phyloP scores from a whole-genome alignment of 1,140 invertebrate genomes.

The Dendroctonus valens region DNA sequence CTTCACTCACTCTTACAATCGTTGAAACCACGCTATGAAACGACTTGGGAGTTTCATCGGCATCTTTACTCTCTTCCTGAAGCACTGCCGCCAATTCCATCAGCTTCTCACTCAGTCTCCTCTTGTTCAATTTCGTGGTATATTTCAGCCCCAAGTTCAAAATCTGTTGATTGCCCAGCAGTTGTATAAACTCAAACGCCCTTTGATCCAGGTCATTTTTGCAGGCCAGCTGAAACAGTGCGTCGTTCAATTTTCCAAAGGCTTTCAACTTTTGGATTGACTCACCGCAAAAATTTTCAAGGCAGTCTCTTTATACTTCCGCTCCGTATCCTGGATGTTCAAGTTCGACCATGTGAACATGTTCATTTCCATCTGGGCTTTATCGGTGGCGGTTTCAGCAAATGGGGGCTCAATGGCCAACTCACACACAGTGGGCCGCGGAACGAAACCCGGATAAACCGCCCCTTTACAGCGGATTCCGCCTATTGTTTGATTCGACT shows the following conservation, averaged over 20 bases:
- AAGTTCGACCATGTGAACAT: conserved; percentile 64
- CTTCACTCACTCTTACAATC: not conserved
- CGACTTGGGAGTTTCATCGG: conserved; percentile 4
- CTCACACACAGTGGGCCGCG: conserved; percentile 77
- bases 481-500: conserved; percentile 71
- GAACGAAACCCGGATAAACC: conserved; percentile 81
- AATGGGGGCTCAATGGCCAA: conserved; percentile 70
- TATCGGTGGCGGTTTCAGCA: conserved; percentile 81
- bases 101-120: conserved; percentile 75
- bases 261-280: not conserved
- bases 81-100: conserved; percentile 47
- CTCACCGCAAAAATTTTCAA: conserved; percentile 87
- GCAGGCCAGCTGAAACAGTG: conserved; percentile 68
- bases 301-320: conserved; percentile 70
- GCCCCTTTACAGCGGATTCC: conserved; percentile 86
- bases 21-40: not conserved
- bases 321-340: conserved; percentile 60
- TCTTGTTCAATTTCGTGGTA: conserved; percentile 71
- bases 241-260: not conserved
- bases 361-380: conserved; percentile 76
- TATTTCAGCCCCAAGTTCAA: conserved; percentile 86
- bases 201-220: conserved; percentile 78
- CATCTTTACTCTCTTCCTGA: conserved; percentile 23
- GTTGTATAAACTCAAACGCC: conserved; percentile 81
- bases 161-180: conserved; percentile 74